These are phyloP conservation scores for Lagopus leucura DNA, from an alignment of 2,113 vertebrate species.

Conservation along the genomic window DNA sequence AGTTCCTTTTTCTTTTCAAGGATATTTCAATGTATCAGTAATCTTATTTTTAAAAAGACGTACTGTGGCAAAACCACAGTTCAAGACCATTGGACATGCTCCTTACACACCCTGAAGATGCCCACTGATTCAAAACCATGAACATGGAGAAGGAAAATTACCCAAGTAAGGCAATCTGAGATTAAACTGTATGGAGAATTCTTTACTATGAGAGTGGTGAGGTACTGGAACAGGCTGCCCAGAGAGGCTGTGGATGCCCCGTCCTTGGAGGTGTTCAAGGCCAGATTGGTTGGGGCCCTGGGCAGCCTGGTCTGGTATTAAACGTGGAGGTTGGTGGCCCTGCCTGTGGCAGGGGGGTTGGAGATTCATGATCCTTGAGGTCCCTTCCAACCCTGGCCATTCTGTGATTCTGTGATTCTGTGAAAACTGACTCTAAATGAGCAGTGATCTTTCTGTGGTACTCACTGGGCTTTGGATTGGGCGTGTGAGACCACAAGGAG, in stretches of 20 bases:
- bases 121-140: not conserved
- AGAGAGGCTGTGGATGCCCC: too few relatives aligned
- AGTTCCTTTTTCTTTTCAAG: constrained; percentile 9
- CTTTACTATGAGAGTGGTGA: too few relatives aligned
- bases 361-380: too few relatives aligned
- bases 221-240: too few relatives aligned
- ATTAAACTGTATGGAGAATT: not conserved
- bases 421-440: not conserved
- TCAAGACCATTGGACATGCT: not conserved
- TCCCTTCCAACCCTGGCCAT: too few relatives aligned
- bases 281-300: too few relatives aligned
- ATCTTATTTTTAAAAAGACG: constrained; percentile 29
- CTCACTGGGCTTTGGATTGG: not conserved
- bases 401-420: too few relatives aligned
- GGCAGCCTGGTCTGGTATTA: too few relatives aligned
- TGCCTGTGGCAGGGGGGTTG: too few relatives aligned
- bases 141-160: not conserved
- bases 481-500: not conserved
- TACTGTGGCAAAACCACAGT: not conserved
- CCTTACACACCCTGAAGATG: not conserved
- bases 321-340: too few relatives aligned
- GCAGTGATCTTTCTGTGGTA: constrained; percentile 13
- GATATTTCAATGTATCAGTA: not conserved
- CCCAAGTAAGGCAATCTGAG: not conserved
- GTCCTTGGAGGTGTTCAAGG: too few relatives aligned